Evolutionary conservation across 2,797 vertebrate genomes (phyloP), one percentile per base, ranked within the genome.

Genomic region (Labeo calbasu): DNA sequence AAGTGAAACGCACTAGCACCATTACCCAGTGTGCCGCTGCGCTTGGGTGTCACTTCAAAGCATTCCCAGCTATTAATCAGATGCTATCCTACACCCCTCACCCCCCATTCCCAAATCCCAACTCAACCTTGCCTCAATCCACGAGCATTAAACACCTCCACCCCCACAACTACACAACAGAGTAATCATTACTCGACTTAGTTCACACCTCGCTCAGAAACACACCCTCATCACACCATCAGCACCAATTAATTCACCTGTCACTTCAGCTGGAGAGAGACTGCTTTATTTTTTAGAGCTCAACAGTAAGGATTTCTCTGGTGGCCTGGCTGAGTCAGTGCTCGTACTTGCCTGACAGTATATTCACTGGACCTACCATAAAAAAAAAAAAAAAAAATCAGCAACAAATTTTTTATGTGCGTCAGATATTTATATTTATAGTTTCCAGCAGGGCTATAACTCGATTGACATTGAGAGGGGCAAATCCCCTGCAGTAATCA

Each of bases 11-110:
- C 81, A 83, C 84, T 87, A 89, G 89, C 89, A 89, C 90, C 90
- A 92, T 92, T 93, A 92, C 88, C 89, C 88, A 76, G 83, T 81
- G 89, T 90, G 92, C 87, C 40, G 66, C 88, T 91, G 89, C 89
- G 88, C 92, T 92, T 87, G 88, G 91, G 92, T 93, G 92, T 94
- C 93, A 94, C 92, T 93, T 93, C 92, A 95, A 94, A 94, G 93
- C 92, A 90, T 93, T 93, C 91, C 85, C 89, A 75, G 81, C 91
- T 90, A 94, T 94, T 94, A 94, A 93, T 94, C 93, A 94, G 90
- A 90, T 79, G 82, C 88, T 88, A 88, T 90, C 90, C 90, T 92
- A 86, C 86, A 87, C 92, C 81, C 78, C 89, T 83, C 87, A 86
- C 90, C 90, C 90, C 70, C n/a, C 86, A 87, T 88, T 88, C 89